Evolutionary conservation across 2,888 invertebrate species (phyloP).

Genomic region (Zygaena filipendulae): DNA sequence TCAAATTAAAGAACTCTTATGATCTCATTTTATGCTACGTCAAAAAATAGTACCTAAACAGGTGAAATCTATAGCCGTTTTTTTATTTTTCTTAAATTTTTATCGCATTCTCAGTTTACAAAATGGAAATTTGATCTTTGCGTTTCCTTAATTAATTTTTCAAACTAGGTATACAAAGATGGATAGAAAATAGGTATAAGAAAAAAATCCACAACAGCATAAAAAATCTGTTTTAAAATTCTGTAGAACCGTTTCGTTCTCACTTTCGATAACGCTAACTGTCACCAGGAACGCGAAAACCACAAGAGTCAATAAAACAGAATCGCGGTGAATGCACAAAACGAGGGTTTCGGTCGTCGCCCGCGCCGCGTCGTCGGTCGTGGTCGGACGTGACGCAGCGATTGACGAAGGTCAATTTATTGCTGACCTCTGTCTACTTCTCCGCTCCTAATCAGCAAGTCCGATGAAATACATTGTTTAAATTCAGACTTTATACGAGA

Average conservation of each 20-base stretch:
- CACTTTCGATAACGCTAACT: slow-evolving; percentile 51
- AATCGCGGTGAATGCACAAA: slow-evolving; percentile 31
- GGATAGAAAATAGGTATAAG: no score
- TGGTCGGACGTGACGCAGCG: slow-evolving; percentile 56
- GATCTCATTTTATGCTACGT: no score
- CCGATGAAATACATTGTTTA: slow-evolving; percentile 37
- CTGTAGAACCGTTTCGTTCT: slow-evolving; percentile 38
- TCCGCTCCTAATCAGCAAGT: slow-evolving; percentile 48
- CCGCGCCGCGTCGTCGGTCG: slow-evolving; percentile 21
- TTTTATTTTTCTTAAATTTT: no score
- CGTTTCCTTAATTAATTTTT: background rate
- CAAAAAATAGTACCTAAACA: no score
- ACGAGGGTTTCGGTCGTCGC: slow-evolving; percentile 35
- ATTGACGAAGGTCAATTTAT: slow-evolving; percentile 66
- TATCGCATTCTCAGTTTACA: no score
- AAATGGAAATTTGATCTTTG: no score
- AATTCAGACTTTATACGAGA: slow-evolving; percentile 23
- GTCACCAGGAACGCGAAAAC: slow-evolving; percentile 53
- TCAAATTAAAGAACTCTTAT: no score
- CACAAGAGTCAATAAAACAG: slow-evolving; percentile 64
- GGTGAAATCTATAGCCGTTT: no score
- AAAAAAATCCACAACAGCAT: no score
- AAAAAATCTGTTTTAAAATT: no score
- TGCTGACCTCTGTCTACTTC: slow-evolving; percentile 63
- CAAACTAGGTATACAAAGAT: slow-evolving; percentile 1